Evolutionary conservation across 2,797 vertebrate species (phyloP), one percentile per base, ranked within the genome.

Genomic region (Sebastes hubbsi): DNA sequence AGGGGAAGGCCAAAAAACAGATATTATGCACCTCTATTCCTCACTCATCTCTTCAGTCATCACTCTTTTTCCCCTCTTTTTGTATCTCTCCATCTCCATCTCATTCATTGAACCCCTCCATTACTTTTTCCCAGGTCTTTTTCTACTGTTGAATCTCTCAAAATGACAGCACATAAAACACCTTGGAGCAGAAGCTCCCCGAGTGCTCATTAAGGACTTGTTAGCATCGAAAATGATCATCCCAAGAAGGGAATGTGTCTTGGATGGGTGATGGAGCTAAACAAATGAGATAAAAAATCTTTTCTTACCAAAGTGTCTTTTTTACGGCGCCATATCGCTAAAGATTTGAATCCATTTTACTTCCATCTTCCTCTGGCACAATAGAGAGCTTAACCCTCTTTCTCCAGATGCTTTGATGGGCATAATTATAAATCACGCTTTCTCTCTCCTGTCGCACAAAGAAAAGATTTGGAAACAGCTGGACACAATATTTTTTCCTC

Each of bases 161-260:
- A 75, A 86, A 77, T 86, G 83, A 88, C 75, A 77, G 87, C 83
- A 56, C 78, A 91, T 89, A 82, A 91, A 92, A 78, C 75, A 89
- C 75, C 84, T 81, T 27, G 56, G 77, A 89, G 81, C 86, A 89
- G 84, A 89, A 83, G 85, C 83, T 90, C 83, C 81, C 87, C 8
- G 55, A 87, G 76, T 86, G 84, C 89, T 92, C 90, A 90, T 94
- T 92, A 93, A 84, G 27, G 68, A 77, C 91, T 91, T 70, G 77
- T 92, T 92, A 89, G 84, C 80, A 74, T 70, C 7, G 67, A 78
- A 90, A 90, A 89, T 83, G 84, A 92, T 85, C 78, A 72, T 81
- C 76, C 83, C 78, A 71, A 78, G 83, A 72, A 85, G 64, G 66
- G 72, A 84, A 84, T 79, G 74, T 80, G 49, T 82, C 82, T 79